Evolutionary conservation across 2,113 vertebrate genomes (phyloP), one percentile per base, ranked within the genome.

Genomic region (Ceyx melanurus): DNA sequence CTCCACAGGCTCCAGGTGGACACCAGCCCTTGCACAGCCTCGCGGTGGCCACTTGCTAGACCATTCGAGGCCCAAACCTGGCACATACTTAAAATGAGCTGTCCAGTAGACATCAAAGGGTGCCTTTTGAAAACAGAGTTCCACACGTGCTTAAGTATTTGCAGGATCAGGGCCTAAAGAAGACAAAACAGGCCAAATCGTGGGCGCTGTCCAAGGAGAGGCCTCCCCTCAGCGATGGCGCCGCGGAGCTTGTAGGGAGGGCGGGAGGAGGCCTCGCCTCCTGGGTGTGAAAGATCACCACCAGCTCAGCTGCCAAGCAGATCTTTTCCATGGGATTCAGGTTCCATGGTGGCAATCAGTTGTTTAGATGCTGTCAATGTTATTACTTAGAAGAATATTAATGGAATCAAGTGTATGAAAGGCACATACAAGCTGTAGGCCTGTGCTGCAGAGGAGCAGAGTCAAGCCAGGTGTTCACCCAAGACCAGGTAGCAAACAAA

Each of bases 101-200:
- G 87, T 42, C 84, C 85, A 67, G 68, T 13, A 83, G 68, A 91
- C 75, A 93, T 93, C 92, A 93, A 77, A 94, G 91, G 40, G 54
- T 60, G 48, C 64, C 23, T 78, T 72, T 37, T 88, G 56, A 86
- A 86, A 94, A 72, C 61, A 57, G 74, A 96, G 67, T 65, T 88
- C 76, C 73, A 77, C 65, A 88, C 45, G 42, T 75, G 35, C 61
- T 82, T 91, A 93, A 83, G 29, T 78, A 86, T 86, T 94, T 91
- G 51, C 73, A 92, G 79, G 48, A 93, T 57, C 51, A 82, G 65
- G 46, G 43, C 7, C 78, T 67, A 8, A 66, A 46, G 33, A 26
- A 35, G n/a, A n/a, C 73, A 68, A 48, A 48, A 20, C 4, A 50
- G 12, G 48, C 64, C 22, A 21, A 46, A 35, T 2, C 29, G 54